phyloP scores from a whole-genome alignment of 2,797 vertebrate genomes.

The Prunella strophiata region DNA sequence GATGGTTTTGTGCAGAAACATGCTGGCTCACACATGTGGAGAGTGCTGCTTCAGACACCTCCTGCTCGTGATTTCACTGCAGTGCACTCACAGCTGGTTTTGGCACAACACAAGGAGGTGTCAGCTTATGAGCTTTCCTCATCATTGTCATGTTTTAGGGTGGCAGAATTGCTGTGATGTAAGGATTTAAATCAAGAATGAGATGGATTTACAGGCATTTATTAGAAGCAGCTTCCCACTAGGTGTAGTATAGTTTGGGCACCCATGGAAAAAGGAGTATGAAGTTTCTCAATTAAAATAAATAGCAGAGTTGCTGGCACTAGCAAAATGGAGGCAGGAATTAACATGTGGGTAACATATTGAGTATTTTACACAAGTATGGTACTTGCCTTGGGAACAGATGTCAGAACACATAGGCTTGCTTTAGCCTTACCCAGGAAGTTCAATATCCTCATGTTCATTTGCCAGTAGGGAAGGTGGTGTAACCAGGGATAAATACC shows the following conservation, averaged over 20 bases:
- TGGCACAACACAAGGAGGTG: neutral
- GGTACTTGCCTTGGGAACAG: neutral
- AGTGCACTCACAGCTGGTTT: neutral
- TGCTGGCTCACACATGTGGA: fast-evolving
- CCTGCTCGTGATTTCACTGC: neutral
- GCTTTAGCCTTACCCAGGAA: neutral
- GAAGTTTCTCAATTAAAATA: neutral
- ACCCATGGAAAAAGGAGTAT: neutral
- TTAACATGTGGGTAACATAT: neutral
- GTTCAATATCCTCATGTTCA: neutral
- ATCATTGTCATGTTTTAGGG: neutral
- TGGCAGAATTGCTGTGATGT: neutral
- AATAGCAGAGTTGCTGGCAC: neutral
- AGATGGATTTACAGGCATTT: neutral
- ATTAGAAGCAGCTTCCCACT: neutral
- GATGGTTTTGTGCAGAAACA: fast-evolving
- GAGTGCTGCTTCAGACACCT: neutral
- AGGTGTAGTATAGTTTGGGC: neutral
- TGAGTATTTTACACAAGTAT: neutral
- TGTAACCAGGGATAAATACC: neutral
- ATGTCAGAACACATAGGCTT: neutral
- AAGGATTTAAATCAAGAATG: neutral
- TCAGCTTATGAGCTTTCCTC: neutral
- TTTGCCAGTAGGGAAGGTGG: neutral
- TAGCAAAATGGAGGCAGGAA: neutral